A percentile compares a stretch with the other conserved stretches of the same genome.
Evolutionary conservation across 2,113 vertebrate species (phyloP).

Genomic region (Cyrtonyx montezumae): DNA sequence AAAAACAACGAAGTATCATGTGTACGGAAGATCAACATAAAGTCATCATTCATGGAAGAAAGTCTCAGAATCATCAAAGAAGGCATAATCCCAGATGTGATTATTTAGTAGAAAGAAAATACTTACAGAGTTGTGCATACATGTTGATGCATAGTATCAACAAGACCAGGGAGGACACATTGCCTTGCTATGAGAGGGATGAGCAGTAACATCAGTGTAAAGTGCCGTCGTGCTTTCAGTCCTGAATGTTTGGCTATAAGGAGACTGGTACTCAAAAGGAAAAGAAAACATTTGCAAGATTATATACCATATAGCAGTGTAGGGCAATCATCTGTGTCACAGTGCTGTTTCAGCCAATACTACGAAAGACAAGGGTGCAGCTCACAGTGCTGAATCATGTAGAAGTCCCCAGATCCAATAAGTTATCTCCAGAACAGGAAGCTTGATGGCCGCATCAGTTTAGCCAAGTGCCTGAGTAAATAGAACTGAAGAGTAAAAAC

Average conservation of each 20-base stretch:
- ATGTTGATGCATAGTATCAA: too few relatives aligned
- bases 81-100: neutral
- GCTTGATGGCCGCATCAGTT: neutral
- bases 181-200: neutral
- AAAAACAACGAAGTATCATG: neutral
- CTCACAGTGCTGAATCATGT: neutral
- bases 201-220: neutral
- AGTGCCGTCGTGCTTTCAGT: neutral
- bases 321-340: neutral
- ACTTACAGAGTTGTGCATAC: neutral
- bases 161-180: neutral
- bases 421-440: neutral
- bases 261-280: neutral
- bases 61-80: neutral
- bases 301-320: accelerated
- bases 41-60: neutral
- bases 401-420: neutral
- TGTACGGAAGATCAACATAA: neutral
- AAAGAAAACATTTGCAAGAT: neutral
- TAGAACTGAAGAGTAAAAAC: neutral
- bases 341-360: neutral
- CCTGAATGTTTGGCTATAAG: neutral
- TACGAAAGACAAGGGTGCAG: neutral
- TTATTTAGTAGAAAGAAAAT: neutral
- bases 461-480: neutral